Conservation (phyloP, 1,140 invertebrate genomes). For the Plutomurus gul region DNA sequence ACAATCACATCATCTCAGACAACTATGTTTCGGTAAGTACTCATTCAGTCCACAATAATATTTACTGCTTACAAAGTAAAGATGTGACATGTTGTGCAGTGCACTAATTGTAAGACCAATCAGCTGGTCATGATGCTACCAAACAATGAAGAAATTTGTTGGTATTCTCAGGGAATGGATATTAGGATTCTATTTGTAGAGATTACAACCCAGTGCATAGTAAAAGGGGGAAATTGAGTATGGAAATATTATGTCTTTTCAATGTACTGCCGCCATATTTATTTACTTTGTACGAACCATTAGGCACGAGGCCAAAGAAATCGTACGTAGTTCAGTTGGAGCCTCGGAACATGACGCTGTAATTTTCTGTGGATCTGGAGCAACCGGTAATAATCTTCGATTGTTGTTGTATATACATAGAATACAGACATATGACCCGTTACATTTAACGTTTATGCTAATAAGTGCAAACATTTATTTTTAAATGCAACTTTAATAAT, state of each 20-base stretch:
- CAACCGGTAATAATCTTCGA: conserved; percentile 63
- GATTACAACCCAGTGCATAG: no score
- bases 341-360: conserved; percentile 82
- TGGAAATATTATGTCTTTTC: no score
- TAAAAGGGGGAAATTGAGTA: no score
- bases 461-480: conserved; percentile 50
- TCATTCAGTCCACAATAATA: not conserved
- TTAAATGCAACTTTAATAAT: conserved; percentile 42
- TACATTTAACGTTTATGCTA: no score
- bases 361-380: conserved; percentile 76
- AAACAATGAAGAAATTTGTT: no score
- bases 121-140: no score
- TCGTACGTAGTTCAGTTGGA: conserved; percentile 78
- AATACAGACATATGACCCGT: no score
- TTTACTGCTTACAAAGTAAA: not conserved
- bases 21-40: conserved; percentile 74
- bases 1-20: conserved; percentile 85
- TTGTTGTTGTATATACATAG: no score
- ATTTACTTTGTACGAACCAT: conserved; percentile 5
- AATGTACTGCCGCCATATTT: no score
- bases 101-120: no score
- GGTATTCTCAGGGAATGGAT: no score
- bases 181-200: not conserved
- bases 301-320: conserved; percentile 78
- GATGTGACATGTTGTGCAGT: no score